Evolutionary conservation across 2,113 vertebrate species (phyloP).

Genomic region (Cryptoleucopteryx plumbea): DNA sequence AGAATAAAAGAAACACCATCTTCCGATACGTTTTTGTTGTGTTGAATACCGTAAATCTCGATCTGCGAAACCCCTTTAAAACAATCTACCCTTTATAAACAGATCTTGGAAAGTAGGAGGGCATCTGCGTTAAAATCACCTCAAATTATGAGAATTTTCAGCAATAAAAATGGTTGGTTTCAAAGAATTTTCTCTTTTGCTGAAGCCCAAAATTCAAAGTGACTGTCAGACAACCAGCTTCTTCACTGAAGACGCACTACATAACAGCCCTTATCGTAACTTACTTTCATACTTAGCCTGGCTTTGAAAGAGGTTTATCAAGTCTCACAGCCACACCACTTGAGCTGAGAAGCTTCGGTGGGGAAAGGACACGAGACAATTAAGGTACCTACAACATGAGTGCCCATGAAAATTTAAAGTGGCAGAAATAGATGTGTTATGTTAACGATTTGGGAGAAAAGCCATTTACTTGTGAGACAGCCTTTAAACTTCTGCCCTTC

Average conservation of each 20-base stretch:
- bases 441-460: not conserved
- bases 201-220: not conserved
- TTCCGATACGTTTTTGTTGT: fast-evolving
- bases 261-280: not conserved
- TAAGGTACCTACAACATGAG: not conserved
- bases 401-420: not conserved
- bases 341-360: constrained; percentile 19
- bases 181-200: not conserved
- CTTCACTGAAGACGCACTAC: not conserved
- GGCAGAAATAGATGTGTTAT: not conserved
- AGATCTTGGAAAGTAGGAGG: not conserved
- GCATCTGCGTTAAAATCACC: not conserved
- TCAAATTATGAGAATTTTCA: not conserved
- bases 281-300: not conserved
- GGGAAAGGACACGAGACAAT: constrained; percentile 19
- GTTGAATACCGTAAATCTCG: fast-evolving
- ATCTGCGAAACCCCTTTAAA: not conserved
- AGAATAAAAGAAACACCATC: not conserved
- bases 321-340: constrained; percentile 8
- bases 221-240: not conserved
- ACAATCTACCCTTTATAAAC: not conserved
- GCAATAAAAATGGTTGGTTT: not conserved
- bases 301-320: constrained; percentile 19
- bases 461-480: not conserved
- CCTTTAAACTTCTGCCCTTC: not conserved